Conservation (phyloP, 2,113 vertebrate species). For the Planiliza haematocheilus region DNA sequence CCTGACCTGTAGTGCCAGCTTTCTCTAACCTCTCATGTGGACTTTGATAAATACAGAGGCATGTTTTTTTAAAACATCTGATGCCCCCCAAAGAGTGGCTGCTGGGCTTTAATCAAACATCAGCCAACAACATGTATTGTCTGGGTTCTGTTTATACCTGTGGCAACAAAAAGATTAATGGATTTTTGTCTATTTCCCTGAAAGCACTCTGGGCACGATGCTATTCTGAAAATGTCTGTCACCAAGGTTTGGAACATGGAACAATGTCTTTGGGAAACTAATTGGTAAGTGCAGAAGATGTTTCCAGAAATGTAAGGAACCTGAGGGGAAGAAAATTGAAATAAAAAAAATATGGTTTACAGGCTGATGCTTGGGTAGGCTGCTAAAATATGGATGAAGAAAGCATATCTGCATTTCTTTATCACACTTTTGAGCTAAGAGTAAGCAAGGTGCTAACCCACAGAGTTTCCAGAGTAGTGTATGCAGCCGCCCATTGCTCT, state of each 20-base stretch:
- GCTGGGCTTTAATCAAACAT: slow-evolving; percentile 59
- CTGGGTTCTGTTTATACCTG: slow-evolving; percentile 40
- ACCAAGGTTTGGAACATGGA: slow-evolving; percentile 8
- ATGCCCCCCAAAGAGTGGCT: slow-evolving; percentile 9
- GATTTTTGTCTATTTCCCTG: slow-evolving; percentile 28
- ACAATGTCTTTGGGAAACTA: slow-evolving; percentile 20
- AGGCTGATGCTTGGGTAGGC: neutral
- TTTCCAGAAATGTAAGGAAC: neutral
- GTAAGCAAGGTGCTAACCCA: too few species aligned
- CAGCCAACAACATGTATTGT: slow-evolving; percentile 24
- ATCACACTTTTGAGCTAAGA: neutral
- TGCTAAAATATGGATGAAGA: neutral
- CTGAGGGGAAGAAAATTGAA: neutral
- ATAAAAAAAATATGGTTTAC: neutral
- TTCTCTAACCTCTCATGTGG: slow-evolving; percentile 13
- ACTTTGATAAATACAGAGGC: slow-evolving; percentile 22
- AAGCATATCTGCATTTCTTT: neutral
- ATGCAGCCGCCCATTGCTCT: too few species aligned
- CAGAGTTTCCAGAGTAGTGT: too few species aligned
- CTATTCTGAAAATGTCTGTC: slow-evolving; percentile 29
- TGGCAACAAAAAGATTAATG: slow-evolving; percentile 45
- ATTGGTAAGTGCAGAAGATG: slow-evolving; percentile 10
- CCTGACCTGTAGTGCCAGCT: neutral
- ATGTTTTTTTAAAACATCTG: slow-evolving; percentile 16
- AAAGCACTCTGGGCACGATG: slow-evolving; percentile 28